Evolutionary conservation across 1,140 invertebrate genomes (phyloP), one percentile per base, ranked within the genome.

Genomic region (Whitmania pigra): DNA sequence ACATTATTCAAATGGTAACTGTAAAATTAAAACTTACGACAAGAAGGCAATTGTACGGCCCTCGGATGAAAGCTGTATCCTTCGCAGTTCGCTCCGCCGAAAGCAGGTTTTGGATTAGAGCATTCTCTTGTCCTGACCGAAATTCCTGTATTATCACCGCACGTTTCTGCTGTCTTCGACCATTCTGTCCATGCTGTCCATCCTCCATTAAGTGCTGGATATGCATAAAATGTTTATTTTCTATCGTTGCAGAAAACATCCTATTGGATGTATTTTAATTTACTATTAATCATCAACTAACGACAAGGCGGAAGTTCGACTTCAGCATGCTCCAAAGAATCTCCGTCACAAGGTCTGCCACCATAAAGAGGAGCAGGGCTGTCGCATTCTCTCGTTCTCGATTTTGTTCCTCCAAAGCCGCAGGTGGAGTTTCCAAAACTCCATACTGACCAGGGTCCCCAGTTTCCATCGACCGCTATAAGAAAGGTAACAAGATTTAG

Each of bases 81-180:
- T n/a, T 36, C 3, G 67, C 67, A 68, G 67, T 68, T 68, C 17
- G 67, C 67, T 7, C 88, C 87, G 20, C 87, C 85, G 66, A 87
- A 75, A 27, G 76, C 81, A 0, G 88, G 86, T 9, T 80, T 77
- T 0, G 88, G 87, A 77, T 86, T 86, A 71, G 88, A 86, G 76
- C 89, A 90, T 53, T 81, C 79, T 53, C 88, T 80, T 40, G 86
- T 84, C 20, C 89, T 83, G 57, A 83, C 84, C 81, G 92, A 90
- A 29, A 86, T 85, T 0, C 92, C 91, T 17, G 5, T 49, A 0
- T 87, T 86, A 0, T 89, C 90, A 2, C 79, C 79, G 75, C 79
- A 80, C 0, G 76, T 78, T 29, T 66, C 76, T 73, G 75, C 77
- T 66, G 77, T 79, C 22, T 69, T 60, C 2, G 43, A 25, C 69